Percentiles rank a stretch among this genome's conserved stretches.
These are phyloP conservation scores for Zootermopsis nevadensis DNA, from an alignment of 2,888 invertebrate species.

Conservation along the genomic window DNA sequence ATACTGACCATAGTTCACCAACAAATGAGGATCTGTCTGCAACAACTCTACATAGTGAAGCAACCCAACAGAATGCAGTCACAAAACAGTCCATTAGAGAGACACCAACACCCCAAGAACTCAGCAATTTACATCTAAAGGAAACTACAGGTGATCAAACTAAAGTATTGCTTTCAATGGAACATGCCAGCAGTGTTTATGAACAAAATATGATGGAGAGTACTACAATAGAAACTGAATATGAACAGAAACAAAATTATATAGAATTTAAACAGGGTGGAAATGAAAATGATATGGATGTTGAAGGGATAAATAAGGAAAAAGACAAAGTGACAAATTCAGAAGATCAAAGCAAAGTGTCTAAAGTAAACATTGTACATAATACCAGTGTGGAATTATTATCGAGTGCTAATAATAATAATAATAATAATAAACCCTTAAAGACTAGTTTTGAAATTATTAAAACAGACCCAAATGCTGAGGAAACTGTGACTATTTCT, in stretches of 20 bases:
- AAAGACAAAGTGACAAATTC: background rate
- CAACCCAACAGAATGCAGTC: background rate
- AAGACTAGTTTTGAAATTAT: background rate
- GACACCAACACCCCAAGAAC: background rate
- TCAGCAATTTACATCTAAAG: background rate
- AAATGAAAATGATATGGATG: background rate
- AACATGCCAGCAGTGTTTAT: background rate
- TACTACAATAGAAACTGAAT: background rate
- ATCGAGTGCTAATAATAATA: background rate
- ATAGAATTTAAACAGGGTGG: background rate
- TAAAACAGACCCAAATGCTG: background rate
- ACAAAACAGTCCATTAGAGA: background rate
- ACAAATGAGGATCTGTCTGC: background rate
- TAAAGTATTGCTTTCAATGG: too few species aligned
- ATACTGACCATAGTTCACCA: background rate
- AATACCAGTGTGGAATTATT: background rate
- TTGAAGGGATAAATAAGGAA: background rate
- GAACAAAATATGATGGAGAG: background rate
- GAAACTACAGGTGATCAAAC: background rate
- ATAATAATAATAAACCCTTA: background rate
- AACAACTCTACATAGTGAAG: slow-evolving; percentile 1
- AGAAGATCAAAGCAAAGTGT: background rate
- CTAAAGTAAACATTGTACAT: background rate
- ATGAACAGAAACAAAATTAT: background rate
- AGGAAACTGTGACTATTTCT: background rate